Conservation (phyloP, 2,888 invertebrate genomes). For the Stictocephala bisonia region DNA sequence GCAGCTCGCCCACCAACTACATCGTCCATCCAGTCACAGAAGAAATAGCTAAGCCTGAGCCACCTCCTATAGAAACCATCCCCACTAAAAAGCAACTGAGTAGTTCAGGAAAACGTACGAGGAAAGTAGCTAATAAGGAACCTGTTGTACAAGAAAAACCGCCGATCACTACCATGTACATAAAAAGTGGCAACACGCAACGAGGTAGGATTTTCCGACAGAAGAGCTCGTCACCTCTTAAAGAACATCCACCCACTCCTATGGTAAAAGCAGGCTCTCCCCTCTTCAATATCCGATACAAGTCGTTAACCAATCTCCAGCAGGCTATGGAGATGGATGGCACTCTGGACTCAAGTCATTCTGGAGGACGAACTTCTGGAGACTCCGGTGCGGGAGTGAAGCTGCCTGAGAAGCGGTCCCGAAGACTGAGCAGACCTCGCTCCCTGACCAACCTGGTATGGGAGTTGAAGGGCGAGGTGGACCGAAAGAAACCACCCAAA, state of each 20-base stretch:
- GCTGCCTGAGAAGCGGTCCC: constrained; percentile 81
- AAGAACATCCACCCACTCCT: constrained; percentile 74
- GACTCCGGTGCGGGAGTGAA: constrained; percentile 83
- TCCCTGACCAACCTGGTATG: constrained; percentile 89
- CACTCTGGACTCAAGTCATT: constrained; percentile 90
- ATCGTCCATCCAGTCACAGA: constrained; percentile 65
- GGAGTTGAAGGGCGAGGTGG: constrained; percentile 69
- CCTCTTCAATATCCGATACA: constrained; percentile 77
- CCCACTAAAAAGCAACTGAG: constrained; percentile 65
- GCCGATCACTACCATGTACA: constrained; percentile 77
- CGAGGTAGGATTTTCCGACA: constrained; percentile 76
- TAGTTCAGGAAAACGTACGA: constrained; percentile 68
- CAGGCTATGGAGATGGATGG: constrained; percentile 81
- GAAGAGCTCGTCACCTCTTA: constrained; percentile 78
- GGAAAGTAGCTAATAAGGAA: constrained; percentile 72
- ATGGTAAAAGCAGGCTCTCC: constrained; percentile 78
- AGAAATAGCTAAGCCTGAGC: constrained; percentile 80
- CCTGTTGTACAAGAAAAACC: constrained; percentile 71
- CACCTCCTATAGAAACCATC: constrained; percentile 92
- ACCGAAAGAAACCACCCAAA: constrained; percentile 60
- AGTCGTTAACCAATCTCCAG: constrained; percentile 77
- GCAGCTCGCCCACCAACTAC: constrained; percentile 37
- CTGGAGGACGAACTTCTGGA: constrained; percentile 86
- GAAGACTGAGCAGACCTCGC: constrained; percentile 84
- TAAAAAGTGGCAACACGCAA: constrained; percentile 79